Base-by-base conservation (phyloP, 1,140 invertebrate species). In the Drosophila subpulchrella region DNA sequence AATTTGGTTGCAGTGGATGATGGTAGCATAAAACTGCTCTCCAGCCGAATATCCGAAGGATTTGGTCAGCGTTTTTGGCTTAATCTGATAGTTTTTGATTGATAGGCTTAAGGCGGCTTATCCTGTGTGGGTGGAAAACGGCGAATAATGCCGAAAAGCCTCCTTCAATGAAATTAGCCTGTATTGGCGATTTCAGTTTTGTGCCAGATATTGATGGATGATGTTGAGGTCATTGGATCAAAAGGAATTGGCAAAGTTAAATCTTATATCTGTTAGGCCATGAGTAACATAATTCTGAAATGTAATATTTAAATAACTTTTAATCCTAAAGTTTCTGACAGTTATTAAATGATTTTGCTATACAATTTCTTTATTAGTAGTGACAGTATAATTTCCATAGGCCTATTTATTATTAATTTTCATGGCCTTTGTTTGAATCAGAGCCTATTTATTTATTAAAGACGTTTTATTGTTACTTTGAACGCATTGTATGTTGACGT, bases 41-140 rank as follows among this genome's bases (percentile, higher is more conserved):
- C 67, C 54, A 80, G 47, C 53, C 62, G 54, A 83, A 80, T 74
- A 83, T 88, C 78, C 60, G 50, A 63, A 67, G 66, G 71, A 65
- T 67, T 70, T 75, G 70, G 78, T 60, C 78, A 86, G 82, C 42
- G 59, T 60, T 75, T 67, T 72, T 57, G 81, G 58, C 44, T 65
- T 68, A 68, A 81, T 81, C 60, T 70, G 74, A 74, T 74, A 63
- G 75, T 82, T 79, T 44, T 82, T 71, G 79, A 77, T 88, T 83
- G 79, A 88, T 88, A 86, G 83, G 75, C 83, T 86, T 82, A 72
- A 48, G 67, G 12, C 32, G 30, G 32, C 34, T 57, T 36, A 36
- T 53, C 32, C 15, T 36, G 58, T 11, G 32, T 30, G 15, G 41
- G 13, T 58, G 44, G 42, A 8, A 68, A 59, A 47, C 47, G 48